Percentiles rank a stretch among this genome's conserved stretches.
phyloP scores from a whole-genome alignment of 1,140 invertebrate species.

The Tribolium castaneum region DNA sequence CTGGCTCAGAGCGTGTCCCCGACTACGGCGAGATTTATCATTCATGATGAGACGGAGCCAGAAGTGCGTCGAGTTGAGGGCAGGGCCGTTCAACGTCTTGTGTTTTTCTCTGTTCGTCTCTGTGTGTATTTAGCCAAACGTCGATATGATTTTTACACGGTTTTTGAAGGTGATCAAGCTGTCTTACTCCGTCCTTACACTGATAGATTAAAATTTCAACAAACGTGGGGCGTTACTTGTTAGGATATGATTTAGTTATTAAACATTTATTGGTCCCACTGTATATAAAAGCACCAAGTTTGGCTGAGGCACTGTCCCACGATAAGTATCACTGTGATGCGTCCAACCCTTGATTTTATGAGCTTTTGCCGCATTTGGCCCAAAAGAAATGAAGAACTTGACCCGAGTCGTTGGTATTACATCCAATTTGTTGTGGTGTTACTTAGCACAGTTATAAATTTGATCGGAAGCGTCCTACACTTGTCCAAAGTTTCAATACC shows the following conservation, averaged over 20 bases:
- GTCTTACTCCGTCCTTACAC: not conserved
- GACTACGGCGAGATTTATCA: not conserved
- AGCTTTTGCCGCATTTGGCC: not conserved
- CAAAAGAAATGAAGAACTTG: not conserved
- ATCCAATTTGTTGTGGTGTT: not conserved
- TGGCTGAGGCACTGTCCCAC: not conserved
- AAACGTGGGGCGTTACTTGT: not conserved
- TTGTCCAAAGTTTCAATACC: not conserved
- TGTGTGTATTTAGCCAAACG: not conserved
- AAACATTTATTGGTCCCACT: not conserved
- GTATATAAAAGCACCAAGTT: not conserved
- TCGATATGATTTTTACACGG: not conserved
- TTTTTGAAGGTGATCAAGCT: not conserved
- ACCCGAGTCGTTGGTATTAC: not conserved
- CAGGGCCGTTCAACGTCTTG: not conserved
- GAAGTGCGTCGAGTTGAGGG: not conserved
- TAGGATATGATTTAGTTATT: not conserved
- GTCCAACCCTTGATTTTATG: not conserved
- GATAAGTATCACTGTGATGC: conserved; percentile 14
- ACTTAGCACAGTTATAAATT: not conserved
- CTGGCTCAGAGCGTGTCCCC: not conserved
- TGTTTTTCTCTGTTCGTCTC: not conserved
- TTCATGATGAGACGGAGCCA: not conserved
- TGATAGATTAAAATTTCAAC: not conserved
- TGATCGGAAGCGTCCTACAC: conserved; percentile 1